Evolutionary conservation across 2,113 vertebrate species (phyloP), one percentile per base, ranked within the genome.

Genomic region (Nothoprocta perdicaria): DNA sequence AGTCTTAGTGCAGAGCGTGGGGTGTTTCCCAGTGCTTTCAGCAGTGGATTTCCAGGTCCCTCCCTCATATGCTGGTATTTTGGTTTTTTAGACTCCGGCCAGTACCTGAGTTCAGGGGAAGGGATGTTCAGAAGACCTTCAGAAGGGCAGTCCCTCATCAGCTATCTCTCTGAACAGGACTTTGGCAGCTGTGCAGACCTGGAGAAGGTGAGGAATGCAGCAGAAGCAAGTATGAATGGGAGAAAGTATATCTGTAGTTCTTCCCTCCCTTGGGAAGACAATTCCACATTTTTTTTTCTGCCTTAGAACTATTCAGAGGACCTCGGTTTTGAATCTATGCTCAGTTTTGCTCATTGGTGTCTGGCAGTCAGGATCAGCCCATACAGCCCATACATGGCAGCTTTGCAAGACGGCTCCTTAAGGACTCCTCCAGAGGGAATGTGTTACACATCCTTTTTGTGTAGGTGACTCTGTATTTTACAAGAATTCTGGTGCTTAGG

Each of bases 101-200:
- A 98, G 92, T 95, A 97, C 96, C 96, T 97, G 75, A 97, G 95
- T 52, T 96, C 98, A 0, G 96, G 98, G 17, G 99, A 99, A 93
- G 98, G 98, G 43, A 98, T 99, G 98, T 99, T 99, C 96, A 98
- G 99, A 93, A 98, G 98, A 90, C 99, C 99, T 1, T 99, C 98
- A 0, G 98, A 99, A 96, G 99, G 99, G 41, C 99, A 99, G 97
- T 99, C 99, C 38, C 98, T 99, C 86, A 99, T 99, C 98, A 99
- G 99, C 95, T 99, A 99, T 96, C 97, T 99, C 92, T 99, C 99
- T 18, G 99, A 99, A 97, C 99, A 99, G 97, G 99, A 99, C 97
- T 99, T 99, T 16, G 99, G 99, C 94, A 99, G 99, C 96, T 99
- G 99, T 95, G 99, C 99, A 80, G 99, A 99, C 93, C 98, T 99